A percentile compares a stretch with the other conserved stretches of the same genome.
phyloP scores from a whole-genome alignment of 2,888 invertebrate genomes.

The Morinoia aosen region DNA sequence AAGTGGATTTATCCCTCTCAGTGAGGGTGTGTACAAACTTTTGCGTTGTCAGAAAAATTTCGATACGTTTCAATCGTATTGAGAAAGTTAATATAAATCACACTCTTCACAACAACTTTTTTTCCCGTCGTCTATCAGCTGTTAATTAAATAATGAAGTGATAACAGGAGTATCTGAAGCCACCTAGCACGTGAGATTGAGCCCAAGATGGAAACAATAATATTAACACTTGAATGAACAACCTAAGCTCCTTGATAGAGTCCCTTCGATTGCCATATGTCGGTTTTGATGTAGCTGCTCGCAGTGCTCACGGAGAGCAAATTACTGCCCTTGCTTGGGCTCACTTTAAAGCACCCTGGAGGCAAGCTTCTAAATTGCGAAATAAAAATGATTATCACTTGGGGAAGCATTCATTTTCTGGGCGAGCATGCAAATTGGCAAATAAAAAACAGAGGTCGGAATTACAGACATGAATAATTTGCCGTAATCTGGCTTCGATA shows the following conservation, averaged over 20 bases:
- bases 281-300: neutral
- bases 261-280: neutral
- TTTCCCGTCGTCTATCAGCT: too few species aligned
- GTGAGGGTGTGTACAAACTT: too few species aligned
- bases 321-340: conserved; percentile 36
- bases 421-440: conserved; percentile 37
- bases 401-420: conserved; percentile 51
- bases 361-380: conserved; percentile 30
- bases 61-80: too few species aligned
- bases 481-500: conserved; percentile 37
- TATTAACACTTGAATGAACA: neutral
- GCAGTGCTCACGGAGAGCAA: neutral
- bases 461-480: conserved; percentile 50
- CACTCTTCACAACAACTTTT: too few species aligned
- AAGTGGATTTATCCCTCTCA: too few species aligned
- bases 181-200: neutral
- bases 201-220: neutral
- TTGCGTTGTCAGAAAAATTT: too few species aligned
- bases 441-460: conserved; percentile 50
- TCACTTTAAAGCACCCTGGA: conserved; percentile 31
- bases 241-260: neutral
- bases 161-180: neutral
- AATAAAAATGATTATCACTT: conserved; percentile 51
- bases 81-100: too few species aligned
- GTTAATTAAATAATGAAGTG: neutral